A percentile compares a stretch with the other conserved stretches of the same genome.
Evolutionary conservation across 2,888 invertebrate species (phyloP).

Genomic region (Agriopis leucophaearia): DNA sequence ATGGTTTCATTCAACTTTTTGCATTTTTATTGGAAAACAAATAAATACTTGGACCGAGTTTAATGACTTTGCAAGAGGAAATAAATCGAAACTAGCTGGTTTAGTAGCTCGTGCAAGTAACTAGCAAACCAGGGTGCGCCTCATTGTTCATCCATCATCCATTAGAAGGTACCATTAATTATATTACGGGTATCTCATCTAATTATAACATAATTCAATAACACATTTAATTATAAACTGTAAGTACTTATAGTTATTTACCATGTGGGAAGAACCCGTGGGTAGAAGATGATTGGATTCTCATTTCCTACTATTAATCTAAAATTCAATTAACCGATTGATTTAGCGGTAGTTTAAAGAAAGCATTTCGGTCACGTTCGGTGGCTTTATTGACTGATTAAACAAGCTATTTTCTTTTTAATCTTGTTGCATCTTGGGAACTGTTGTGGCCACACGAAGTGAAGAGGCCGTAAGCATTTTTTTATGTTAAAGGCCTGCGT

Average conservation of each 20-base stretch:
- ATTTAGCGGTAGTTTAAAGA: constrained; percentile 42
- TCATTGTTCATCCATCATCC: constrained; percentile 33
- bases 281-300: constrained; percentile 44
- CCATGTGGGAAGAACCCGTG: constrained; percentile 44
- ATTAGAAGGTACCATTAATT: constrained; percentile 37
- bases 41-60: too few species aligned
- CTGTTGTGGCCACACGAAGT: neutral
- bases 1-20: too few species aligned
- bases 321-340: constrained; percentile 52
- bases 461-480: neutral
- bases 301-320: constrained; percentile 49
- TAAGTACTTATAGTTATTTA: constrained; percentile 6
- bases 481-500: too few species aligned
- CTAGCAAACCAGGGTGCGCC: neutral
- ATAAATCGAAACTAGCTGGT: too few species aligned
- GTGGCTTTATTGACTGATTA: constrained; percentile 38
- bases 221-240: constrained; percentile 38
- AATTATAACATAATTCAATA: constrained; percentile 54
- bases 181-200: constrained; percentile 39
- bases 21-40: too few species aligned
- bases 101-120: neutral
- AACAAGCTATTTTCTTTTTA: constrained; percentile 27
- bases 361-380: constrained; percentile 42
- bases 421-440: constrained; percentile 30
- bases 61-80: too few species aligned